These are phyloP conservation scores for Chionoecetes opilio DNA, from an alignment of 1,140 invertebrate species.

Conservation along the genomic window DNA sequence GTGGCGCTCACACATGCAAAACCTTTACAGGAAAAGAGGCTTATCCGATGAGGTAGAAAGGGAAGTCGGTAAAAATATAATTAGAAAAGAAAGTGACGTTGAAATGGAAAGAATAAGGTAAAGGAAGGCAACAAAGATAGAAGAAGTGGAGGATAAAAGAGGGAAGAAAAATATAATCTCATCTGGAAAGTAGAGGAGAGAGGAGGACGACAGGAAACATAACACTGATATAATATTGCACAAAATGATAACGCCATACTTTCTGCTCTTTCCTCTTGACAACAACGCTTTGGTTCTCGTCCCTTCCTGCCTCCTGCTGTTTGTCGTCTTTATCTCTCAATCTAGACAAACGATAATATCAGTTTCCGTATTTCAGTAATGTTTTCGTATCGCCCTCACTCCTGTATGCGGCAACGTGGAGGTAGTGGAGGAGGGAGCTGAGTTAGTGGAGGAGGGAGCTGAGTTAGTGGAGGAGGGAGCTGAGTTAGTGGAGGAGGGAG, in stretches of 20 bases:
- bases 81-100: background rate
- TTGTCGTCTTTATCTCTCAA: background rate
- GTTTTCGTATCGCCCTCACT: background rate
- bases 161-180: background rate
- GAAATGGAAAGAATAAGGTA: background rate
- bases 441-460: too few relatives aligned
- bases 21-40: too few relatives aligned
- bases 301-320: background rate
- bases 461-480: too few relatives aligned
- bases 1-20: background rate
- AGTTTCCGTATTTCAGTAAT: background rate
- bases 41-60: too few relatives aligned
- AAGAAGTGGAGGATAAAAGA: background rate
- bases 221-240: background rate
- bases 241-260: background rate
- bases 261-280: background rate
- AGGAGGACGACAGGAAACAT: background rate
- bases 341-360: background rate
- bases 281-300: background rate
- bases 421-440: background rate
- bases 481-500: too few relatives aligned
- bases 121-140: background rate
- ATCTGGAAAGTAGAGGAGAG: background rate
- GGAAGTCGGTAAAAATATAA: too few relatives aligned
- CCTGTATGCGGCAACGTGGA: background rate